These are phyloP conservation scores for Stichodactyla helianthus DNA, from an alignment of 64 coral and sea anemone genomes.

Conservation along the genomic window DNA sequence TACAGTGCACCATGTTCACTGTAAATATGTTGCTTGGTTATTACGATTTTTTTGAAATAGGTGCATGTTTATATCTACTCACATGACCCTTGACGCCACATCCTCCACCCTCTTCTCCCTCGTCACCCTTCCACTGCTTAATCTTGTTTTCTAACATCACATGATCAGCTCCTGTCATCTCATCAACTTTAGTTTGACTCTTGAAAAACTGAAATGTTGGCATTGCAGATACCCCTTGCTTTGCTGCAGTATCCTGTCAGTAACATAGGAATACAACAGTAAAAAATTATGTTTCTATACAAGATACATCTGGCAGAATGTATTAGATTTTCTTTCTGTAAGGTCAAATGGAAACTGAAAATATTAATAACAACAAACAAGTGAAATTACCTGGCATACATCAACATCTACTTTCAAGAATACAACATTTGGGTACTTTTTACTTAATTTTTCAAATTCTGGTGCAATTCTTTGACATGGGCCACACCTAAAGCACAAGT, in stretches of 20 bases:
- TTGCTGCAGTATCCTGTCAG: slow-evolving; percentile 57
- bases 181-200: slow-evolving; percentile 83
- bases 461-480: slow-evolving; percentile 85
- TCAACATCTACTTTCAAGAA: slow-evolving; percentile 98
- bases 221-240: slow-evolving; percentile 64
- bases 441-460: slow-evolving; percentile 59
- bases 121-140: slow-evolving; percentile 92
- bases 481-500: slow-evolving; percentile 60
- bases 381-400: slow-evolving; percentile 63
- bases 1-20: too few species aligned
- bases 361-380: background rate
- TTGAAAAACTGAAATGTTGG: slow-evolving; percentile 91
- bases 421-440: slow-evolving; percentile 60
- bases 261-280: background rate
- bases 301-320: background rate
- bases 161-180: slow-evolving; percentile 75
- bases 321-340: background rate
- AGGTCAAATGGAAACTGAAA: background rate
- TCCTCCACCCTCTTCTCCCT: slow-evolving; percentile 36
- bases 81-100: slow-evolving; percentile 92
- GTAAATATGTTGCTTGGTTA: too few species aligned
- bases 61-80: background rate
- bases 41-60: background rate
- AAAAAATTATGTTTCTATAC: background rate
- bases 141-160: slow-evolving; percentile 74